Percentiles rank a stretch among this genome's conserved stretches.
Evolutionary conservation across 1,140 invertebrate genomes (phyloP).

Genomic region (Drosophila virilis): DNA sequence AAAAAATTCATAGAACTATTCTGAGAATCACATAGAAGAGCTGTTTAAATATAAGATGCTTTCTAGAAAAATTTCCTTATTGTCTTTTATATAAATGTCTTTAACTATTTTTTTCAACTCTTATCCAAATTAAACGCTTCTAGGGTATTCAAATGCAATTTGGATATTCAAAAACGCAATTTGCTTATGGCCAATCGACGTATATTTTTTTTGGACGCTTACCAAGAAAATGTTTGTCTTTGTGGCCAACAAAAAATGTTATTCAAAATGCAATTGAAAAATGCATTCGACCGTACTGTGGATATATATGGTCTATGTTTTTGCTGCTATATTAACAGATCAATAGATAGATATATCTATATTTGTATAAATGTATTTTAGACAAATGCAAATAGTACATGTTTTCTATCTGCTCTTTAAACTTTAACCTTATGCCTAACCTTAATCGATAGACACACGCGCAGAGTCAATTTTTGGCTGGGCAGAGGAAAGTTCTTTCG

Average conservation of each 20-base stretch:
- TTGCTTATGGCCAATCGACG: conserved; percentile 42
- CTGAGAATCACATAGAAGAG: no score
- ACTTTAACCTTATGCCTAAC: conserved; percentile 16
- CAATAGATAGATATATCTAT: conserved; percentile 12
- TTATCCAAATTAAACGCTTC: neutral
- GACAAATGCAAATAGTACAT: neutral
- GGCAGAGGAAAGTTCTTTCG: conserved; percentile 16
- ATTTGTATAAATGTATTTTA: neutral
- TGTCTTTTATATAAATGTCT: no score
- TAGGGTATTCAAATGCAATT: conserved; percentile 2
- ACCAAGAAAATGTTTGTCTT: conserved; percentile 63
- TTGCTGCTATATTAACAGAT: conserved; percentile 5
- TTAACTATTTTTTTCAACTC: no score
- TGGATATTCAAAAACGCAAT: conserved; percentile 38
- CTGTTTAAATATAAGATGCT: no score
- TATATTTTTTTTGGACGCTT: conserved; percentile 53
- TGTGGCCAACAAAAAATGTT: conserved; percentile 7
- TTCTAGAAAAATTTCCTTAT: no score
- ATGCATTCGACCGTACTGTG: conserved; percentile 11
- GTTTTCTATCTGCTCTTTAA: neutral
- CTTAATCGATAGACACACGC: conserved; percentile 49
- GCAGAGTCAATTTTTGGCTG: conserved; percentile 12
- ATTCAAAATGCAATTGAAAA: conserved; percentile 16
- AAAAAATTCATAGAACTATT: no score
- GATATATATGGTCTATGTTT: conserved; percentile 2